Evolutionary conservation across 2,888 invertebrate species (phyloP), one percentile per base, ranked within the genome.

Genomic region (Artemia sinica): DNA sequence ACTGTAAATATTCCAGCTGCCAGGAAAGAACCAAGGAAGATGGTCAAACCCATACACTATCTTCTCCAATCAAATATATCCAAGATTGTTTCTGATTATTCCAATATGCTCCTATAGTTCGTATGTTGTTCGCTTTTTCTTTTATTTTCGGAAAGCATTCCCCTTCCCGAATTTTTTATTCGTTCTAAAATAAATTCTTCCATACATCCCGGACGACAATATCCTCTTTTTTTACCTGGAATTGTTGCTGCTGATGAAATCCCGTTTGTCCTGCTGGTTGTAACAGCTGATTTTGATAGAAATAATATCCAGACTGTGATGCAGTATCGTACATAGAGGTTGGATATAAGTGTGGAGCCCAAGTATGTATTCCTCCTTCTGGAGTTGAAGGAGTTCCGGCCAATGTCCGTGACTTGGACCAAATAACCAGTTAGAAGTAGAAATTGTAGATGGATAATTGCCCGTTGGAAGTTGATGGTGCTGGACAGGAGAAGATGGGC

Each of bases 331-430:
- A 58, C 63, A 58, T 10, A 18, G 63, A 28, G 28, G 14, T 58
- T n/a, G 63, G 63, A 28, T 58, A 58, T 18, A 58, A 28, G 12
- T 58, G 63, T 8, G 63, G 63, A 28, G 63, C 63, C 63, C 63
- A 58, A 58, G 63, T 58, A 28, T 58, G 63, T n/a, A 58, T 58
- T 10, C 63, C 63, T 58, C 14, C 9, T 58, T 58, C 63, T 18
- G 8, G 63, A 10, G n/a, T 58, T 1, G 63, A 11, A 18, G 63
- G 63, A n/a, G 14, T 28, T n/a, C 63, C 63, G 8, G 63, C 63
- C 63, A 58, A 10, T 58, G 63, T 11, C 63, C 63, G 10, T 58
- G 63, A 28, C 63, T 28, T 8, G n/a, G 63, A 10, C 63, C 63
- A 28, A 58, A 58, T 28, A 58, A 28, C 63, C 63, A 58, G 63